These are phyloP conservation scores for Rhingia rostrata DNA, from an alignment of 2,888 invertebrate genomes.

Conservation along the genomic window DNA sequence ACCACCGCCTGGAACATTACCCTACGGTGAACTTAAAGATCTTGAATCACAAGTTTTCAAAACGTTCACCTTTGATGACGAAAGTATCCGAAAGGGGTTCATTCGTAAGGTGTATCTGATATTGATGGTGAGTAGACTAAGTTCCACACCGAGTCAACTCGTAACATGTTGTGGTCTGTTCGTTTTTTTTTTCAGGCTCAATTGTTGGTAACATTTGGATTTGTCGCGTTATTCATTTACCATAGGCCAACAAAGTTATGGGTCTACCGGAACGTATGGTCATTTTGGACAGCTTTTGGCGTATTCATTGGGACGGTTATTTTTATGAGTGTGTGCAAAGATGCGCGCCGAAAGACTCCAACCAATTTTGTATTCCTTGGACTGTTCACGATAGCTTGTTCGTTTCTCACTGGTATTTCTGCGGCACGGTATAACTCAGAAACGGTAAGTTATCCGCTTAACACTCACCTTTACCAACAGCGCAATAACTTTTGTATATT, in stretches of 20 bases:
- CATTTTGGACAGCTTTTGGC: constrained; percentile 88
- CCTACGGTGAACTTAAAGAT: constrained; percentile 81
- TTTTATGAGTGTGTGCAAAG: constrained; percentile 93
- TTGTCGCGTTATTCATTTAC: constrained; percentile 90
- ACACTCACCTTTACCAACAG: too few species aligned
- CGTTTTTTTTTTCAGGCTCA: constrained; percentile 86
- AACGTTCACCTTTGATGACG: constrained; percentile 82
- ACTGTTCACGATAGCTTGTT: constrained; percentile 93
- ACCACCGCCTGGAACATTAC: constrained; percentile 78
- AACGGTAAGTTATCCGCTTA: constrained; percentile 83
- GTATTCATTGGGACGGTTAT: constrained; percentile 90
- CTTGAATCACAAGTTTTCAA: constrained; percentile 81
- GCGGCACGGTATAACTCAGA: constrained; percentile 86
- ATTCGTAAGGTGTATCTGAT: constrained; percentile 82
- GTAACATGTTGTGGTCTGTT: background rate
- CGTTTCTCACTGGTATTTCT: constrained; percentile 90
- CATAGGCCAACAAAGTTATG: constrained; percentile 85
- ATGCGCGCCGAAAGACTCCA: constrained; percentile 92
- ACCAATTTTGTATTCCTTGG: constrained; percentile 94
- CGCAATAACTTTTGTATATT: constrained; percentile 3
- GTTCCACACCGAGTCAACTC: background rate
- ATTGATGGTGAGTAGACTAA: constrained; percentile 79
- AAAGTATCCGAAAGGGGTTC: constrained; percentile 81
- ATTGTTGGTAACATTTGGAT: constrained; percentile 89
- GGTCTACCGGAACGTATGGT: constrained; percentile 84